Evolutionary conservation across 1,140 invertebrate species (phyloP).

Genomic region (Maniola jurtina): DNA sequence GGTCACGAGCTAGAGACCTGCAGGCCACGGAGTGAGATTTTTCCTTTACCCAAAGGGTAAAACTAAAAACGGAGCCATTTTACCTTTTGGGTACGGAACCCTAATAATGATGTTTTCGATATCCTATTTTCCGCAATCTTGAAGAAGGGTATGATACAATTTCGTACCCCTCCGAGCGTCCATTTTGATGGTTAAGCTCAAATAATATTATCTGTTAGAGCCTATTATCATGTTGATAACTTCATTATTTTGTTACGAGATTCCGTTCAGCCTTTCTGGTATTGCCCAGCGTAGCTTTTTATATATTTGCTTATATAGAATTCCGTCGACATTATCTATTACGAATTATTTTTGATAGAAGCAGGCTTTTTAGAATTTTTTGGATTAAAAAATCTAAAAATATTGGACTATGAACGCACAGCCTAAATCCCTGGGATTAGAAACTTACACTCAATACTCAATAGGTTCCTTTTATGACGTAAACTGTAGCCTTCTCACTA

Average conservation of each 20-base stretch:
- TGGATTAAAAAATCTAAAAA: no score
- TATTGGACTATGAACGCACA: no score
- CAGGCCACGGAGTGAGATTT: no score
- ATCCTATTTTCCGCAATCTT: constrained; percentile 15
- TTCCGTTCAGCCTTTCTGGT: neutral
- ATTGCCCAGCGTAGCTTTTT: neutral
- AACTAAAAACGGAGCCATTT: no score
- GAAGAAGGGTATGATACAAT: constrained; percentile 11
- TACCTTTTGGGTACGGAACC: no score
- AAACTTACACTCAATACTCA: no score
- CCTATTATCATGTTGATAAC: constrained; percentile 13
- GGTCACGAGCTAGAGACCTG: no score
- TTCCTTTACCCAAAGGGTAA: no score
- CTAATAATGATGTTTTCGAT: constrained; percentile 16
- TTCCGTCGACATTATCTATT: neutral
- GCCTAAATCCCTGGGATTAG: no score
- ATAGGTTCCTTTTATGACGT: no score
- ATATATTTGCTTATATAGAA: neutral
- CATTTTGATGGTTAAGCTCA: neutral
- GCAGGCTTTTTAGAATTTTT: no score
- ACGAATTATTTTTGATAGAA: neutral
- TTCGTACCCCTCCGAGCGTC: neutral
- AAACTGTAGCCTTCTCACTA: no score
- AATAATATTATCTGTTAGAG: constrained; percentile 10
- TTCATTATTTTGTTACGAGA: constrained; percentile 9